Evolutionary conservation across 2,797 vertebrate species (phyloP).

Genomic region (Morelia viridis): DNA sequence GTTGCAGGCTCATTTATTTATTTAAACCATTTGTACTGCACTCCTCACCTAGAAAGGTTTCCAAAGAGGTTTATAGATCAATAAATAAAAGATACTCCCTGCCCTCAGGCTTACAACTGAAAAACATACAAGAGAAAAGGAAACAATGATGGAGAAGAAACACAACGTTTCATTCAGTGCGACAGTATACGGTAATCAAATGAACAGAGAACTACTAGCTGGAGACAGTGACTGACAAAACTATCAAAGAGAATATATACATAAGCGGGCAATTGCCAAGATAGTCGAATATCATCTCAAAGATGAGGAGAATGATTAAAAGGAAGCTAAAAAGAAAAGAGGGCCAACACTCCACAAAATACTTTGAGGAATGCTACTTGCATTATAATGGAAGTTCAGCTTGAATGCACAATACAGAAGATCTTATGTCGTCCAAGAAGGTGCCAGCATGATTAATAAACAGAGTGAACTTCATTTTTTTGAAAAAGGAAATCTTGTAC

Average conservation of each 20-base stretch:
- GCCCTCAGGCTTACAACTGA: background rate
- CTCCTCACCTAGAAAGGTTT: background rate
- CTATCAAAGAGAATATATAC: background rate
- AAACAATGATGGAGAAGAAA: background rate
- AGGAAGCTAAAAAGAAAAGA: background rate
- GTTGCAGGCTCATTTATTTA: background rate
- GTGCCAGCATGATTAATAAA: background rate
- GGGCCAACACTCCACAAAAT: background rate
- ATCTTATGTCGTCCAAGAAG: background rate
- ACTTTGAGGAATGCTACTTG: background rate
- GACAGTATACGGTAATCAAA: background rate
- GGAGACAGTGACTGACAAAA: background rate
- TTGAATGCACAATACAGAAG: background rate
- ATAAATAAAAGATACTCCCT: background rate
- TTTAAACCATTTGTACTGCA: background rate
- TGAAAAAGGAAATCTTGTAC: background rate
- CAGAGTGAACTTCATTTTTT: background rate
- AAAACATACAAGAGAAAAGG: background rate
- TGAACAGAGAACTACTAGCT: background rate
- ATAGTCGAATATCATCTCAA: background rate
- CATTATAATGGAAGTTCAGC: background rate
- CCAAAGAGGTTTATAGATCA: background rate
- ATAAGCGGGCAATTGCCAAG: background rate
- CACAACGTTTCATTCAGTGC: background rate
- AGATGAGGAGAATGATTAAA: background rate